Base-by-base conservation (phyloP, 1,140 invertebrate genomes). In the Ephestia elutella region DNA sequence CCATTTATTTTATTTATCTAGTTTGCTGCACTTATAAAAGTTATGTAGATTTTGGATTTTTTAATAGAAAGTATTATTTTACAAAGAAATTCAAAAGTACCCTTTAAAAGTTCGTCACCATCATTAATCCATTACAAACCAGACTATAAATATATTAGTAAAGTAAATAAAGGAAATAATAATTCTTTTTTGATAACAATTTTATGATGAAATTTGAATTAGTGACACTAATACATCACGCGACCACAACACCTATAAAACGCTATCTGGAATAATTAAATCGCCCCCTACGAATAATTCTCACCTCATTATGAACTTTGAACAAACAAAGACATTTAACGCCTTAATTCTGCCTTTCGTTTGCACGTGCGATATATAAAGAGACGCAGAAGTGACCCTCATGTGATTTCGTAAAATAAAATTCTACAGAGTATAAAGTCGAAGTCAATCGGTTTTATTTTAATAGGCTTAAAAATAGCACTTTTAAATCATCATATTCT, bases 181-280 rank as follows among this genome's bases (percentile, higher is more conserved):
- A 44, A 3, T 44, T 44, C 15, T 44, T 38, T 48, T 56, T 54
- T 56, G 28, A 57, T 15, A 15, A 15, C 13, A 44, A 44, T 17
- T 44, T 44, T n/a, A 44, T 44, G 13, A 15, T n/a, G 13, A 44
- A 44, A 44, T 44, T 44, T 44, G 38, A 44, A 44, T 44, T 58
- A 60, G 28, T 63, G 72, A 70, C 68, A 67, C 62, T 81, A 81
- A 78, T 81, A 71, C 63, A 59, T 64, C 78, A 81, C 78, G 78
- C 74, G 67, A 78, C 69, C 70, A 72, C 73, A 75, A 70, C 59
- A 60, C 19, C 50, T 49, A 60, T 44, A 63, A 63, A 70, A 67
- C 70, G 69, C 75, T 77, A 82, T 78, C 78, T 68, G 60, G 68
- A 71, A 59, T 78, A 75, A 82, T 82, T 79, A 79, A 77, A 76